Base-by-base conservation (phyloP, 2,113 vertebrate species). In the Corythoichthys haematopterus region DNA sequence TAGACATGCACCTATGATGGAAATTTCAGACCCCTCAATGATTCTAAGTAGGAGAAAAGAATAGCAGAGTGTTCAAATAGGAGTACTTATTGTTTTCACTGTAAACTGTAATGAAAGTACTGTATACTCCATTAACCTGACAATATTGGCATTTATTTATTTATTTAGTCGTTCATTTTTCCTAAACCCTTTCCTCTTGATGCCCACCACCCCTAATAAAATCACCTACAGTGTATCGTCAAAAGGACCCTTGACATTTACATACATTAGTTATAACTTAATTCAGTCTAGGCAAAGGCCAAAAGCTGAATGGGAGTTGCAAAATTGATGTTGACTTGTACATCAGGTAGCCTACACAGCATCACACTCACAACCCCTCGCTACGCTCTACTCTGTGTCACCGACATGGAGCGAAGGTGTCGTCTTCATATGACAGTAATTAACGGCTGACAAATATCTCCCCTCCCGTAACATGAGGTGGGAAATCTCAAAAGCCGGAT, bases 391-490 rank as follows among this genome's bases (percentile, higher is more conserved):
- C 71, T 66, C 71, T 51, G 66, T 90, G 90, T 92, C 91, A 90
- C 91, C 84, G 91, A 91, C 89, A 88, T 78, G 70, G 85, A 79
- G 78, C 90, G 90, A 95, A 95, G 91, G 92, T 94, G 94, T 90
- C 88, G 88, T 89, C 88, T 91, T 93, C 94, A 92, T 91, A 94
- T 93, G 93, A 94, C 92, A 94, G 91, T 96, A 96, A 98, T 96
- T 98, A 98, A 94, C 94, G 92, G 93, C 93, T 95, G 94, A 96
- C 94, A 95, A 87, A 97, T 96, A 96, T 96, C 95, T 94, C 94
- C 91, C 90, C 90, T 91, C 93, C 91, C 94, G 88, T 90, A 92
- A 88, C 87, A 79, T 92, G 94, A 95, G 95, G 95, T 95, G 93
- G 94, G 91, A 97, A 97, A 94, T 93, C 93, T 92, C 83, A 90